Conservation (phyloP, 2,888 invertebrate species). For the Listrodromus nycthemerus region DNA sequence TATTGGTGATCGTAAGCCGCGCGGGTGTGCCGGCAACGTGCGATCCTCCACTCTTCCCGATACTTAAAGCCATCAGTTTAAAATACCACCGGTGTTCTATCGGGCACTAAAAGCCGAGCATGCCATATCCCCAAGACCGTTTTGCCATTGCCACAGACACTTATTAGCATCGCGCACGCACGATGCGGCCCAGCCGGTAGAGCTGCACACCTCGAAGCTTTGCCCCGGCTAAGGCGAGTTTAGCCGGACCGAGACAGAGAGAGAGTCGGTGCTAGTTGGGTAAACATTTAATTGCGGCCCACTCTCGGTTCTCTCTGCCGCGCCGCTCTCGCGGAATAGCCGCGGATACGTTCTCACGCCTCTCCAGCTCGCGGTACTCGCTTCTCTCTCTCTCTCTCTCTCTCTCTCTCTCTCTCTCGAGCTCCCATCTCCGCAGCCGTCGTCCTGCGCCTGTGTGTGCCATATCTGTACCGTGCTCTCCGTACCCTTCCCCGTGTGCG, state of each 20-base stretch:
- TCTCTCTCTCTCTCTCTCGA: too few species aligned
- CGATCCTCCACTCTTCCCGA: neutral
- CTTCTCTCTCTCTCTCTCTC: constrained; percentile 45
- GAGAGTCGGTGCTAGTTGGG: constrained; percentile 69
- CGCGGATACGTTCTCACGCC: constrained; percentile 77
- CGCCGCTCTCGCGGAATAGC: constrained; percentile 72
- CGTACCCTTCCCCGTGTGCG: constrained; percentile 22
- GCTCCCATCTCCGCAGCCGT: constrained; percentile 49
- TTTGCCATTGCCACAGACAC: constrained; percentile 62
- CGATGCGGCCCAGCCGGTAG: constrained; percentile 10
- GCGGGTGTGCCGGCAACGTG: neutral
- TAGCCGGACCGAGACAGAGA: constrained; percentile 53
- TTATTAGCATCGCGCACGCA: constrained; percentile 69
- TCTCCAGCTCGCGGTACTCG: constrained; percentile 68
- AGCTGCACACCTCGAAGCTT: constrained; percentile 47
- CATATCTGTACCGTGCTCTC: constrained; percentile 47
- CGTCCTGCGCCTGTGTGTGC: constrained; percentile 37
- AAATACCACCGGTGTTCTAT: constrained; percentile 22
- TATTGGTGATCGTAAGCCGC: neutral
- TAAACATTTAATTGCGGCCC: constrained; percentile 76
- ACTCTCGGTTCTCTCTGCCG: constrained; percentile 67
- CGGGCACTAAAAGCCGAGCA: constrained; percentile 47
- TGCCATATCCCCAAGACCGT: constrained; percentile 56
- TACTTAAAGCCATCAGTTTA: neutral
- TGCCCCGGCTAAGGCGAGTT: constrained; percentile 64